These are phyloP conservation scores for Pristionchus mayeri DNA, from an alignment of 2,888 invertebrate genomes.

Conservation along the genomic window DNA sequence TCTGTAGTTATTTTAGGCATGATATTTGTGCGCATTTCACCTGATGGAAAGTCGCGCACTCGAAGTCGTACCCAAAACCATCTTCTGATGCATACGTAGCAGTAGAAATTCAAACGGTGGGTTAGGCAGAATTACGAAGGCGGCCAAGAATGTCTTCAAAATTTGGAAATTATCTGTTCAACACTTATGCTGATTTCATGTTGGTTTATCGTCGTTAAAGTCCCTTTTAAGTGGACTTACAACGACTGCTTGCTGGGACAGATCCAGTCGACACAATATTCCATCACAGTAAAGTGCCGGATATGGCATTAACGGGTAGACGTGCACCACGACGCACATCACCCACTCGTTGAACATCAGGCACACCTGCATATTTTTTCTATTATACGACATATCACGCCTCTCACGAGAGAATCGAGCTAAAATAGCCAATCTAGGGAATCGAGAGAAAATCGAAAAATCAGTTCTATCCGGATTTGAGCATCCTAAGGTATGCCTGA, in stretches of 20 bases:
- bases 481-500: too few species aligned
- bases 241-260: neutral
- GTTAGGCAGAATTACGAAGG: neutral
- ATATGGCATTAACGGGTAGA: slow-evolving; percentile 7
- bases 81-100: neutral
- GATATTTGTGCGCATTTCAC: too few species aligned
- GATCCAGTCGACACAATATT: neutral
- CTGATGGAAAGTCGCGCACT: neutral
- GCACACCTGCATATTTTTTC: neutral
- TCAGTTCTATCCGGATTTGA: too few species aligned
- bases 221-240: neutral
- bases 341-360: neutral
- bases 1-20: neutral
- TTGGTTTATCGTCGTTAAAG: neutral
- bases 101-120: neutral
- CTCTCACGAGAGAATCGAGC: too few species aligned
- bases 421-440: too few species aligned
- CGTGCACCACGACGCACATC: neutral
- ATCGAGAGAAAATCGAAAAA: too few species aligned
- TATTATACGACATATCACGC: neutral
- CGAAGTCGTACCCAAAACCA: neutral
- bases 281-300: slow-evolving; percentile 12
- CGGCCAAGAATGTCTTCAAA: neutral
- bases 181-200: too few species aligned
- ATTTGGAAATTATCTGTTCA: neutral